phyloP scores from a whole-genome alignment of 1,140 invertebrate species.

The Calliphora vicina region DNA sequence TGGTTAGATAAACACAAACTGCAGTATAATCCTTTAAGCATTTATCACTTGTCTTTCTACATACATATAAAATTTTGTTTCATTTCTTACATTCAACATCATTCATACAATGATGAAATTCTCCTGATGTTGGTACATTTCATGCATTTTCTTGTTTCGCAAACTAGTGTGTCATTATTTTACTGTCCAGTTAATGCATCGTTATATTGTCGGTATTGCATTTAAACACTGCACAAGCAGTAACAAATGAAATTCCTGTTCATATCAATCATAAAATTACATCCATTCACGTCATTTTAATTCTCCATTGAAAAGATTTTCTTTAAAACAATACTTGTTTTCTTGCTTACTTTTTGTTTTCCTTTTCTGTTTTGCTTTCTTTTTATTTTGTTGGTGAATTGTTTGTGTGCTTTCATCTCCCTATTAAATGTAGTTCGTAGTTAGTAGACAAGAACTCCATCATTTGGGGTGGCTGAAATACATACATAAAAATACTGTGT shows the following conservation, averaged over 20 bases:
- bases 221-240: neutral
- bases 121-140: neutral
- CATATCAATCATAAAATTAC: constrained; percentile 34
- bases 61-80: neutral
- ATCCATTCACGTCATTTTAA: constrained; percentile 33
- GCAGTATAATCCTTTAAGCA: neutral
- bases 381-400: too few relatives aligned
- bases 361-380: neutral
- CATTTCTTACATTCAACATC: neutral
- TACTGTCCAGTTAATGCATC: constrained; percentile 8
- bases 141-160: neutral
- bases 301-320: constrained; percentile 22
- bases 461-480: neutral
- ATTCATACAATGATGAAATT: neutral
- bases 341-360: neutral
- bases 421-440: too few relatives aligned
- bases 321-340: constrained; percentile 8
- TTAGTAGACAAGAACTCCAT: neutral
- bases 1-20: constrained; percentile 10
- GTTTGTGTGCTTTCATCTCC: too few relatives aligned
- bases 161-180: neutral
- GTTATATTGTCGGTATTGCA: neutral
- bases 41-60: neutral
- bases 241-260: neutral
- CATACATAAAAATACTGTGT: neutral